A percentile compares a stretch with the other conserved stretches of the same genome.
phyloP scores from a whole-genome alignment of 2,797 vertebrate genomes.

The Aplochiton taeniatus region DNA sequence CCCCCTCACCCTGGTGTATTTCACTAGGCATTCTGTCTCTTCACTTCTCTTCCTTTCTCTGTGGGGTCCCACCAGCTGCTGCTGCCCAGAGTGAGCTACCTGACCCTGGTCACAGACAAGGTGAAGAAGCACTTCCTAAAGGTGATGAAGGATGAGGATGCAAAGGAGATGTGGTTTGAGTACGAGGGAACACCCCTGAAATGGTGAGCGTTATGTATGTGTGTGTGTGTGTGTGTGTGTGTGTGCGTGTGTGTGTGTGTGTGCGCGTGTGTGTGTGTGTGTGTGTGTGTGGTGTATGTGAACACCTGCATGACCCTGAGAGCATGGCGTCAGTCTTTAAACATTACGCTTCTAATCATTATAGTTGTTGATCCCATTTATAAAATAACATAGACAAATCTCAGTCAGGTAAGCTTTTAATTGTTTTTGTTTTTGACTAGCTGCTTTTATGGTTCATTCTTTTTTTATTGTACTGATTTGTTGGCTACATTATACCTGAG shows the following conservation, averaged over 20 bases:
- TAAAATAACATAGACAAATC: no score
- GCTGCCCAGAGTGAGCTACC: constrained; percentile 94
- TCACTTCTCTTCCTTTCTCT: not conserved
- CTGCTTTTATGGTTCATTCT: no score
- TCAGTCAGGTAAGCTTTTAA: no score
- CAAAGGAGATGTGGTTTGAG: constrained; percentile 98
- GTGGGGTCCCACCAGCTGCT: constrained; percentile 78
- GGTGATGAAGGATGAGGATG: constrained; percentile 90
- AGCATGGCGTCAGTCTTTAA: no score
- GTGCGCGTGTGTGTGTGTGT: not conserved
- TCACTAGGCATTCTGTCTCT: not conserved
- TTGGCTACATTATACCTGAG: no score
- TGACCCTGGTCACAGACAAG: constrained; percentile 97
- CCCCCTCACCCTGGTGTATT: not conserved
- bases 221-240: not conserved
- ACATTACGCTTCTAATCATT: no score
- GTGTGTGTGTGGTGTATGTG: not conserved
- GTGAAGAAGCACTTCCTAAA: constrained; percentile 99
- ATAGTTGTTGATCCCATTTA: no score
- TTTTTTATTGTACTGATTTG: no score
- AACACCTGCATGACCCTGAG: not conserved
- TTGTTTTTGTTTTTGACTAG: no score
- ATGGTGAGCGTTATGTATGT: constrained; percentile 81
- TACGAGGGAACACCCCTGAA: constrained; percentile 95
- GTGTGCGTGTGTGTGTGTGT: not conserved